Conservation (phyloP, 2,113 vertebrate species). For the Physeter macrocephalus region DNA sequence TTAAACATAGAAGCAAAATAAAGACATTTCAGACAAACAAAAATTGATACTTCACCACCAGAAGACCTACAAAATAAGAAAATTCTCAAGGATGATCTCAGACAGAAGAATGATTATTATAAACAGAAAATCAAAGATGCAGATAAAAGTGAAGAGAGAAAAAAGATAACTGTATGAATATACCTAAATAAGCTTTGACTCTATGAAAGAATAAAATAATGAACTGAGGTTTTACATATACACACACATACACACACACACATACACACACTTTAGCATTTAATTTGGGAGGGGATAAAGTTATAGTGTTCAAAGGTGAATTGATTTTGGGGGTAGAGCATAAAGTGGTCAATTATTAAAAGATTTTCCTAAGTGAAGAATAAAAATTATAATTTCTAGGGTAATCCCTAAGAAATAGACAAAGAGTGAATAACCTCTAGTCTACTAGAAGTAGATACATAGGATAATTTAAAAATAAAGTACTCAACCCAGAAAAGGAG, state of each 20-base stretch:
- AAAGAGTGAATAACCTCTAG: not conserved
- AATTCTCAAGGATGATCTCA: not conserved
- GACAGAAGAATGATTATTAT: not conserved
- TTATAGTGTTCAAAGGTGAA: not conserved
- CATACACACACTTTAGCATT: not conserved
- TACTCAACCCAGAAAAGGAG: not conserved
- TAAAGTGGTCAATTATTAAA: not conserved
- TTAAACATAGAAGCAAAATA: not conserved
- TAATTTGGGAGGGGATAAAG: not conserved
- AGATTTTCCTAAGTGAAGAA: not conserved
- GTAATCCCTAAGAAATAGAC: not conserved
- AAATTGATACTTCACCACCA: not conserved
- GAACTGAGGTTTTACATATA: not conserved
- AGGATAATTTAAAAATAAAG: not conserved
- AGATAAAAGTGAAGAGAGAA: not conserved
- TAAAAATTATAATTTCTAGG: not conserved
- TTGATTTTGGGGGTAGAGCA: not conserved
- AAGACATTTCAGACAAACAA: not conserved
- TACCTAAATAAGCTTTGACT: not conserved
- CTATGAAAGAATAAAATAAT: not conserved
- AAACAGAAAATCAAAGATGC: not conserved
- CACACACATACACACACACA: not conserved
- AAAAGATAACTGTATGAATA: not conserved
- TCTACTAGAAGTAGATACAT: not conserved
- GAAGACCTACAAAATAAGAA: not conserved